These are phyloP conservation scores for Amiota minor DNA, from an alignment of 2,888 invertebrate species.

Conservation along the genomic window DNA sequence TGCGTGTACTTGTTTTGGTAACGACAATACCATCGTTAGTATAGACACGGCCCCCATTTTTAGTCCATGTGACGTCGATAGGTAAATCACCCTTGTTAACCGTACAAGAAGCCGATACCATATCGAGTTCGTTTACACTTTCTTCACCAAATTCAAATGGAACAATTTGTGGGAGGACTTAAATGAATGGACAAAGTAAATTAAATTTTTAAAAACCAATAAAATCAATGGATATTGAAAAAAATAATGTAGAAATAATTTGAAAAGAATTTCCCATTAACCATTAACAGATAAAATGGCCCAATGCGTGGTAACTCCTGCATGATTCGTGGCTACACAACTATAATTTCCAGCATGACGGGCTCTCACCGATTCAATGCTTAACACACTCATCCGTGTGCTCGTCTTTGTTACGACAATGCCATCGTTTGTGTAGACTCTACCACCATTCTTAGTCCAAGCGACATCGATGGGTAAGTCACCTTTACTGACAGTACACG, in stretches of 20 bases:
- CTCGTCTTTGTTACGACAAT: conserved; percentile 77
- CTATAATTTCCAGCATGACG: conserved; percentile 79
- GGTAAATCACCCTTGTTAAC: conserved; percentile 86
- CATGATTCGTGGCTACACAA: conserved; percentile 78
- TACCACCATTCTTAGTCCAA: conserved; percentile 79
- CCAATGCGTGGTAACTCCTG: conserved; percentile 76
- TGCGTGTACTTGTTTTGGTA: conserved; percentile 77
- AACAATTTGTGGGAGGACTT: conserved; percentile 82
- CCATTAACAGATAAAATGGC: conserved; percentile 78
- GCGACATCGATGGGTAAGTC: conserved; percentile 84
- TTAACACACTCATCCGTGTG: conserved; percentile 78
- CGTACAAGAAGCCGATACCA: conserved; percentile 81
- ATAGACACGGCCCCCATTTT: conserved; percentile 74
- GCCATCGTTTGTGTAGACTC: conserved; percentile 75
- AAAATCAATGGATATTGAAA: conserved; percentile 30
- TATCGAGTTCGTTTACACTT: conserved; percentile 80
- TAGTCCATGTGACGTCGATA: conserved; percentile 82
- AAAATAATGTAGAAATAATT: conserved; percentile 33
- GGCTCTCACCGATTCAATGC: conserved; percentile 78
- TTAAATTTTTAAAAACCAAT: conserved; percentile 29
- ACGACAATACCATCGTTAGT: conserved; percentile 77
- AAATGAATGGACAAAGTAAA: neutral
- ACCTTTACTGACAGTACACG: conserved; percentile 83
- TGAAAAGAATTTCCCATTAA: conserved; percentile 56
- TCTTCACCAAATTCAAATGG: conserved; percentile 83